These are phyloP conservation scores for Harpalus rubripes DNA, from an alignment of 2,888 invertebrate species.

Conservation along the genomic window DNA sequence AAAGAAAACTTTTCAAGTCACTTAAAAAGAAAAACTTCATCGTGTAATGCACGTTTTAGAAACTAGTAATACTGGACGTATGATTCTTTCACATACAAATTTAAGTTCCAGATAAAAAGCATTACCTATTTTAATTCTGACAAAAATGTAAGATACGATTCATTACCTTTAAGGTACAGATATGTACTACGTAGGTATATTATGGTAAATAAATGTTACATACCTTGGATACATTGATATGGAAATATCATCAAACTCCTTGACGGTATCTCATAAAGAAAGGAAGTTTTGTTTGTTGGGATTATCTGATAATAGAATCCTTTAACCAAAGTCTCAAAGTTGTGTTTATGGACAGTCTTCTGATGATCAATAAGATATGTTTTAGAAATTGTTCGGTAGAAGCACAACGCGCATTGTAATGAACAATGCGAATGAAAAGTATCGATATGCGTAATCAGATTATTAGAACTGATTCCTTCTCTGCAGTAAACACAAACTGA, in stretches of 20 bases:
- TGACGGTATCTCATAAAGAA: not conserved
- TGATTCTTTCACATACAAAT: no score
- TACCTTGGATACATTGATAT: slow-evolving; percentile 72
- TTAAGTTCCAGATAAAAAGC: no score
- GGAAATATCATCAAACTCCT: slow-evolving; percentile 69
- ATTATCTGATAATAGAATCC: not conserved
- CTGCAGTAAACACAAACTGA: slow-evolving; percentile 81
- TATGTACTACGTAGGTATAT: no score
- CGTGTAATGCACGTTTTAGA: no score
- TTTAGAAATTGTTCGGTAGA: slow-evolving; percentile 82
- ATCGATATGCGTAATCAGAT: slow-evolving; percentile 79
- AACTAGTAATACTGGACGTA: no score
- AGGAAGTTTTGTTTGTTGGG: not conserved
- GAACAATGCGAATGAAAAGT: slow-evolving; percentile 82
- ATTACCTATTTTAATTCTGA: no score
- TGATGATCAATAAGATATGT: slow-evolving; percentile 83
- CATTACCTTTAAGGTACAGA: no score
- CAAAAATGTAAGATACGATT: no score
- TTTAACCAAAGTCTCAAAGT: not conserved
- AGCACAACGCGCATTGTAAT: slow-evolving; percentile 84
- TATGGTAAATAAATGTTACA: slow-evolving; percentile 1
- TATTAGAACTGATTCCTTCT: not conserved
- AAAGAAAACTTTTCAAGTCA: no score
- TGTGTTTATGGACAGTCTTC: slow-evolving; percentile 70
- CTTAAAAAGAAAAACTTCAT: no score